Base-by-base conservation (phyloP, 1,140 invertebrate genomes). In the Sipha flava region DNA sequence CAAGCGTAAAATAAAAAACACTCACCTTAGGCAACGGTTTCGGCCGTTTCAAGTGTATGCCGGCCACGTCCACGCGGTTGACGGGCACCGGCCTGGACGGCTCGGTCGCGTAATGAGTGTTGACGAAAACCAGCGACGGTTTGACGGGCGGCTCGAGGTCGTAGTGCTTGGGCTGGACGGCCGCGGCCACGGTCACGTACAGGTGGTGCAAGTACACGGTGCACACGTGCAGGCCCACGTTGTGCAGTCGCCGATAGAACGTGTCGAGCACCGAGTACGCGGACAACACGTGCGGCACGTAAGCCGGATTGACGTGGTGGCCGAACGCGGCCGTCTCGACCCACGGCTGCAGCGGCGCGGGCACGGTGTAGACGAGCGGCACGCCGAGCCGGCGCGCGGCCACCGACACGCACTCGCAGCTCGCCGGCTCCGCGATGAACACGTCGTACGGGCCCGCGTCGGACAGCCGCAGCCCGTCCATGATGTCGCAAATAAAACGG, bases 11-110 rank as follows among this genome's bases (percentile, higher is more conserved):
- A n/a, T n/a, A n/a, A n/a, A n/a, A n/a, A n/a, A n/a, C n/a, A 66
- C 82, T 62, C 62, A 83, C 83, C 40, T 75, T 12, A 3, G 82
- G 81, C 4, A 83, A 31, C 0, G 64, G 62, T 40, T 83, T 81
- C 6, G 84, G 49, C 0, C 77, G 82, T 5, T 83, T 81, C 23
- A 82, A 43, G 18, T 68, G 79, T 5, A 80, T 43, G n/a, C 79
- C 79, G 9, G 64, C 79, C 3, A 80, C 45, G 40, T 80, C 43
- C 31, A 80, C 49, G 31, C 26, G 45, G 47, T 70, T 80, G 6
- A 9, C 5, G 14, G 47, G 47, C n/a, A 70, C n/a, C 0, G 79
- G 79, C 18, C 34, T 40, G 23, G 70, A 2, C 0, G 70, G 57
- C 14, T 73, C 45, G 18, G 70, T 73, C 0, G 52, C 26, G 45